Evolutionary conservation across 64 coral and sea anemone species (phyloP), one percentile per base, ranked within the genome.

Genomic region (Astreopora myriophthalma): DNA sequence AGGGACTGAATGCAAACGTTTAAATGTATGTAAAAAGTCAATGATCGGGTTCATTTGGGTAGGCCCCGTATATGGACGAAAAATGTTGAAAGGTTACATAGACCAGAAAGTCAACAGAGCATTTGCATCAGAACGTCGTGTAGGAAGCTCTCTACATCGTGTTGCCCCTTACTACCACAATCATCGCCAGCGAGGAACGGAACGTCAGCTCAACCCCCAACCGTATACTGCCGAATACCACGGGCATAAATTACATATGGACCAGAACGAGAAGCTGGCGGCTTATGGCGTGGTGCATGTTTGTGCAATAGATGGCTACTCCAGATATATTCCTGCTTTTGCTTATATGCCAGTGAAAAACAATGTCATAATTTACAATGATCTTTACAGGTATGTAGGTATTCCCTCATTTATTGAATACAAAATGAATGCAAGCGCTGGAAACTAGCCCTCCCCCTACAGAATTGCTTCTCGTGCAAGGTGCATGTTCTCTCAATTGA

Each of bases 321-420:
- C 84, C 33, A 86, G 58, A 69, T 86, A 86, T 34, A 88, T 88
- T 42, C 86, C 86, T 29, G 69, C 86, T 52, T 88, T 88, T 68
- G 46, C 49, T 48, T 35, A 38, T 65, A 86, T 86, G 84, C 55
- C 84, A 58, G 84, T 86, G 60, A 86, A 86, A 70, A 86, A 86
- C 55, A 86, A 86, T 70, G 64, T 86, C 28, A 25, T 86, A 17
- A 71, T 86, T 69, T 86, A 69, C 71, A 40, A 86, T 58, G 34
- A 60, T n/a, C 55, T 84, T 84, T 84, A 32, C 48, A 60, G 57
- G 46, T 84, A 81, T 24, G 6, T n/a, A n/a, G n/a, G n/a, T n/a
- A 69, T 85, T 80, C 1, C 55, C 8, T 48, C 28, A 29, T 80
- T 80, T 17, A 14, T 75, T 16, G 61, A 30, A 38, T 68, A 14